Evolutionary conservation across 2,888 invertebrate genomes (phyloP), one percentile per base, ranked within the genome.

Genomic region (Polymixis lichenea): DNA sequence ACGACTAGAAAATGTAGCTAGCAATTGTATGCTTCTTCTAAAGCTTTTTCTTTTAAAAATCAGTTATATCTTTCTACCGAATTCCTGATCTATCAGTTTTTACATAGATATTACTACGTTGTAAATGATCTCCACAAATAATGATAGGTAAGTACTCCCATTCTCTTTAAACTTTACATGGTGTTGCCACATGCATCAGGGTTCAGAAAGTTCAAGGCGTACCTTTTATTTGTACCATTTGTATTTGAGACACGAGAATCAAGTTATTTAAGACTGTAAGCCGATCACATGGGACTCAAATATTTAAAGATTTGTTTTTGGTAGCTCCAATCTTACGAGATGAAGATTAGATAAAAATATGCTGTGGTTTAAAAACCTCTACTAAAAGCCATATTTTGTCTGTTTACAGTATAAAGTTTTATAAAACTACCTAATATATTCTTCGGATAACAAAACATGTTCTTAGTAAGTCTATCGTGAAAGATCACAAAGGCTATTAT

Each of bases 181-280:
- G 25, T 65, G 25, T 79, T 72, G 75, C 84, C 60, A 73, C 75
- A 81, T 69, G 56, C 66, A 64, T 55, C 68, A 22, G 67, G 61
- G 80, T 66, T 77, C 87, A 76, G 19, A 72, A 56, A 78, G 86
- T 85, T 87, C 86, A 82, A 86, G 87, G 87, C 73, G 58, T 61
- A 53, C 62, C 49, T 49, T 75, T 74, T 71, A 86, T 77, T 75
- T 67, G 66, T 61, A 75, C 65, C 66, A 75, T 86, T 86, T 72
- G 62, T 64, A 61, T 71, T 60, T 60, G 49, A 78, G 43, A 67
- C 67, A 65, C 32, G 60, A 71, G 56, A 67, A 61, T 64, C 56
- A 49, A 69, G 25, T 55, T 72, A 53, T 69, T 81, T 64, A 76
- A 85, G 58, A 82, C 82, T 76, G 72, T 66, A 51, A 49, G 53